Base-by-base conservation (phyloP, 1,140 invertebrate genomes). In the Anoplophora glabripennis region DNA sequence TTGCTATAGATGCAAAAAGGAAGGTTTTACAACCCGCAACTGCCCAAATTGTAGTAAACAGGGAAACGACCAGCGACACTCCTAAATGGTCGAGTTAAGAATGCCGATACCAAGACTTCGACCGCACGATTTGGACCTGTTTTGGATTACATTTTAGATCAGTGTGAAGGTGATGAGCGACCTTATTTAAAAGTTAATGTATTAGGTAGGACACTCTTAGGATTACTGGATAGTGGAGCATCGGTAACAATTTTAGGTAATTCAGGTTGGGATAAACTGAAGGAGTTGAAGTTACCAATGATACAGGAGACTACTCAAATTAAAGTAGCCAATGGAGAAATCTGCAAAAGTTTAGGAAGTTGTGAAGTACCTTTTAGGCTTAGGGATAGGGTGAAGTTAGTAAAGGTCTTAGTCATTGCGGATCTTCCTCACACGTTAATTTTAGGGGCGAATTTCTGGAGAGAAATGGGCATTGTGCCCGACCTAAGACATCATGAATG, bases 401-500 rank as follows among this genome's bases (percentile, higher is more conserved):
- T 49, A 5, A 15, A 28, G n/a, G 47, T 49, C 7, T 34, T 36
- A 49, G 47, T 49, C 12, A 14, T 49, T 33, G 18, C 47, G 8
- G 47, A 49, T 34, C 15, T 49, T 21, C 47, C 35, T 1, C 47
- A 49, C 14, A 21, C 15, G 5, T 5, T 49, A 17, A 49, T 49
- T 34, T 37, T 49, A 11, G 47, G 47, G 8, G 28, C 47, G 14
- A 49, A 49, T 37, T 49, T 49, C 3, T 49, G 47, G 47, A 34
- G 47, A 33, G 47, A 21, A 36, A 37, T 49, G 28, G 47, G 47
- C 11, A 28, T 53, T 7, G 51, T 54, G 4, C 53, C 53, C 10
- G 21, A 54, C 17, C 33, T 54, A 9, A 28, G 53, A n/a, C 38
- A 45, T 33, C 28, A 45, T n/a, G 53, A 54, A 12, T 54, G 53